Evolutionary conservation across 2,113 vertebrate genomes (phyloP).

Genomic region (Murina feae): DNA sequence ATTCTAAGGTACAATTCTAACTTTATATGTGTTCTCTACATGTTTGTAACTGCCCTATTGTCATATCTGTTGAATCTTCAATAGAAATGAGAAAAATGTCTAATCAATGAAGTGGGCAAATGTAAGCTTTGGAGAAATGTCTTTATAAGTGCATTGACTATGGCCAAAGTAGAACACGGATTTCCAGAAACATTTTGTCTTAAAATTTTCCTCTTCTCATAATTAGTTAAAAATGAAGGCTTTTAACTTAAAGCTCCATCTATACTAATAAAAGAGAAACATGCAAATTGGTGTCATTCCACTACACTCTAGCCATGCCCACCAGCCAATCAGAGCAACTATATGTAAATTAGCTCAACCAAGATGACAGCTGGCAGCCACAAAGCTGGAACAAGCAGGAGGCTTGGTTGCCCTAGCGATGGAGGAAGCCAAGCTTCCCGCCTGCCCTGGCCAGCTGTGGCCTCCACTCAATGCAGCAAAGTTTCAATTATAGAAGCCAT

Average conservation of each 20-base stretch:
- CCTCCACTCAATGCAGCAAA: no score
- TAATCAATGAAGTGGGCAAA: not conserved
- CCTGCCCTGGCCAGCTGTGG: no score
- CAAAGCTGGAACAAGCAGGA: no score
- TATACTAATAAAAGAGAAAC: no score
- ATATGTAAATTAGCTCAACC: no score
- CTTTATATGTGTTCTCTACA: not conserved
- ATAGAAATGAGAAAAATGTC: not conserved
- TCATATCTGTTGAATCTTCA: not conserved
- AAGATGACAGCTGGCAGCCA: no score
- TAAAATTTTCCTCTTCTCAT: not conserved
- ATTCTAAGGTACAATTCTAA: not conserved
- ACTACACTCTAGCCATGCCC: no score
- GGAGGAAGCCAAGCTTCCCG: no score
- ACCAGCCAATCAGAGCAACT: no score
- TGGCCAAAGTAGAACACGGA: not conserved
- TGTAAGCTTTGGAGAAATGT: not conserved
- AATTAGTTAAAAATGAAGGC: not conserved
- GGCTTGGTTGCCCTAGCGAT: no score
- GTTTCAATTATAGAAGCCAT: no score
- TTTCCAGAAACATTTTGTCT: not conserved
- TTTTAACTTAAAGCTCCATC: not conserved
- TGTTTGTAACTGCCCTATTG: not conserved
- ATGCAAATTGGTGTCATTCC: no score
- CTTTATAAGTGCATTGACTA: not conserved